Base-by-base conservation (phyloP, 2,113 vertebrate genomes). In the Brienomyrus longianalis region DNA sequence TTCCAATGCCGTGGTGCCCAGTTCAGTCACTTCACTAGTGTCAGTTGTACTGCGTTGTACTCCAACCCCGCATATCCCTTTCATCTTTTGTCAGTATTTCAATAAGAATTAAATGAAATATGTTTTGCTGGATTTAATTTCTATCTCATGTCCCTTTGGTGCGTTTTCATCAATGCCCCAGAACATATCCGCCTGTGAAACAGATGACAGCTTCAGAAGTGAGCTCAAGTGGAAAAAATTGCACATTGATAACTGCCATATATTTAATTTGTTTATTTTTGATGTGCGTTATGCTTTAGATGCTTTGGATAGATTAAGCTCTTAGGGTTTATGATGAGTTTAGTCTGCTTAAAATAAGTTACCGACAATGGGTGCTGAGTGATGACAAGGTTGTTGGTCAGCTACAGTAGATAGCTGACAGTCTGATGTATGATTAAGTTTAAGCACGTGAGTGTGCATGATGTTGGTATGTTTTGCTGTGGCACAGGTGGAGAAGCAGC, bases 401-500 rank as follows among this genome's bases (percentile, higher is more conserved):
- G 35, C 31, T 39, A 39, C 39, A 39, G 39, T 39, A 80, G 74
- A 80, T 80, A 84, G 83, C 83, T 35, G 27, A 48, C 59, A 88
- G 59, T 66, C 43, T 54, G 47, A 86, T 19, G 5, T 35, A 1
- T 19, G 50, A 48, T 5, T 54, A 52, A 8, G n/a, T 86, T 15
- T 54, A 13, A 86, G 11, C 17, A n/a, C 23, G 6, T n/a, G 35
- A 50, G n/a, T 77, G 11, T 39, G 13, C 13, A 39, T 62, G 17
- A 47, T 48, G 17, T 7, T 11, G n/a, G 9, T 62, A 21, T 54
- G 19, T 52, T 19, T 80, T 39, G 9, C 15, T 59, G 70, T 74
- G n/a, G 70, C 35, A n/a, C 80, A 95, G 94, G 95, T 96, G 86
- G 96, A 96, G 93, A 97, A 96, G 92, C 96, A 97, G 91, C 94